These are phyloP conservation scores for Progne subis DNA, from an alignment of 2,113 vertebrate genomes.

Conservation along the genomic window DNA sequence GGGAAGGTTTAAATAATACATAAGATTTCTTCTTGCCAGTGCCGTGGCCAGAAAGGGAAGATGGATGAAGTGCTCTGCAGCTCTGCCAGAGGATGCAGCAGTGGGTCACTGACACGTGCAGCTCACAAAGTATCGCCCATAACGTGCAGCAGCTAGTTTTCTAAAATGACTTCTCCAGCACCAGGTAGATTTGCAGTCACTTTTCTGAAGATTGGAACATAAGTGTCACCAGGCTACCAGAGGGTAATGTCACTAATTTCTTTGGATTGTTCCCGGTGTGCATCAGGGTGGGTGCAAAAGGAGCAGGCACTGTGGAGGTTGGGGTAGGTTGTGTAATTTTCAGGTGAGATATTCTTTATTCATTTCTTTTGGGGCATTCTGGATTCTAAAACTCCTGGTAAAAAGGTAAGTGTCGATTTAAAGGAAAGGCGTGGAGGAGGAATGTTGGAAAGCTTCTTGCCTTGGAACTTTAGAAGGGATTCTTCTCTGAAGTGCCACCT, in stretches of 20 bases:
- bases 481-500: background rate
- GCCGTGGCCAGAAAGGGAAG: background rate
- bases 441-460: background rate
- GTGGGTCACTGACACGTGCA: background rate
- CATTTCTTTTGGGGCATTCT: background rate
- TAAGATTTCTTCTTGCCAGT: background rate
- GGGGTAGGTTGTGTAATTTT: background rate
- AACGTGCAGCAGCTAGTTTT: background rate
- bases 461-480: background rate
- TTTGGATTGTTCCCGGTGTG: constrained; percentile 16
- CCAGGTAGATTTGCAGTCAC: constrained; percentile 5
- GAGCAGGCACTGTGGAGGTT: background rate
- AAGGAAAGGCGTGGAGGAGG: background rate
- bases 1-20: background rate
- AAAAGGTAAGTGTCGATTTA: background rate
- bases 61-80: background rate
- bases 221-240: background rate
- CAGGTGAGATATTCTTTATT: background rate
- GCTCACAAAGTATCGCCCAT: background rate
- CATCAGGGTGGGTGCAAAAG: background rate
- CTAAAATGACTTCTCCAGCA: constrained; percentile 26
- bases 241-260: constrained; percentile 38
- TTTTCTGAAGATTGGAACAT: background rate
- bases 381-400: background rate
- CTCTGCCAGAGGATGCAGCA: constrained; percentile 9